Evolutionary conservation across 2,113 vertebrate species (phyloP).

Genomic region (Petromus typicus): DNA sequence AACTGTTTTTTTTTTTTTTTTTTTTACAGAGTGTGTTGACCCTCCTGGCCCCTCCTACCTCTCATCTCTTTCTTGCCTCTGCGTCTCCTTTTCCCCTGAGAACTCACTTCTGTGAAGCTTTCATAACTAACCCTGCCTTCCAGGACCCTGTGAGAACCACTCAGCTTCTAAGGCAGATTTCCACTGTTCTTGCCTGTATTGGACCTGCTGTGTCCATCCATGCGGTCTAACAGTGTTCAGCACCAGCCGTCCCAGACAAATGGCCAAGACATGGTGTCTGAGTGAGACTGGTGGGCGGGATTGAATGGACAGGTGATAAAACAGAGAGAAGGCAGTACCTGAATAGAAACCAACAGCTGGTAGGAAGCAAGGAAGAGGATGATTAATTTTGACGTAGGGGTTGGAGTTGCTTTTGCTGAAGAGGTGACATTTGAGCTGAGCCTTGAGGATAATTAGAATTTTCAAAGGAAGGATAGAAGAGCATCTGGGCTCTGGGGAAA

Average conservation of each 20-base stretch:
- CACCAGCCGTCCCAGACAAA: neutral
- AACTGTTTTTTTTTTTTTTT: neutral
- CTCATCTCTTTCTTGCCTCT: neutral
- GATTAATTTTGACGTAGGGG: conserved; percentile 51
- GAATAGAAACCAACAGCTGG: neutral
- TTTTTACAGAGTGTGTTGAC: neutral
- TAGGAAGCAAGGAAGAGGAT: neutral
- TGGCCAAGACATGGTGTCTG: neutral
- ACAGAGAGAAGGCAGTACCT: neutral
- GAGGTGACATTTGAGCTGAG: conserved; percentile 70
- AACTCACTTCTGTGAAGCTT: neutral
- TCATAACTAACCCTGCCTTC: neutral
- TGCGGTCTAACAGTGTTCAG: too few species aligned
- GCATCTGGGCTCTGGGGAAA: neutral
- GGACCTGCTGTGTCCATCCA: neutral
- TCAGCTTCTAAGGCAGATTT: neutral
- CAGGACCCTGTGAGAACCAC: neutral
- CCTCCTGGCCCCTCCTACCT: neutral
- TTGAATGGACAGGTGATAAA: neutral
- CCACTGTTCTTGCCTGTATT: neutral
- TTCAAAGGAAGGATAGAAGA: conserved; percentile 54
- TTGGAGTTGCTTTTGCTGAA: conserved; percentile 40
- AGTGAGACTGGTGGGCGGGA: neutral
- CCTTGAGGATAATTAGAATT: conserved; percentile 67
- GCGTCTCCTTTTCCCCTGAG: neutral